Evolutionary conservation across 2,888 invertebrate genomes (phyloP), one percentile per base, ranked within the genome.

Genomic region (Parnassius smintheus): DNA sequence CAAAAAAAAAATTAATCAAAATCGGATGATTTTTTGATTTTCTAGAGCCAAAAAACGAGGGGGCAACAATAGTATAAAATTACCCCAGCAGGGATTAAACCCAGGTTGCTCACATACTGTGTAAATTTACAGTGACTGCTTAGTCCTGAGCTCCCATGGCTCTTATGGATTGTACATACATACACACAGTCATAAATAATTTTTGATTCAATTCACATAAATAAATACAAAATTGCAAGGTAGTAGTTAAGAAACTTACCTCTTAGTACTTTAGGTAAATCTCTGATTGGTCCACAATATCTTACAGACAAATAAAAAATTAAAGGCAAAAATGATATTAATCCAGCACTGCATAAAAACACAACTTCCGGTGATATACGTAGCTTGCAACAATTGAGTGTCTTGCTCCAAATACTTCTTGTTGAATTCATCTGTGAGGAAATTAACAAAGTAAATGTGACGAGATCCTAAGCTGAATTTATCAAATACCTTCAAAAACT

Each of bases 361-460:
- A 92, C 78, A 61, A 92, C 75, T 85, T 94, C 94, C 64, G 93
- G 91, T 68, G 92, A 88, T 75, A 83, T 87, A 71, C 93, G 83
- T 56, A 92, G 83, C 71, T 91, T 87, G 69, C 93, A 93, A 75
- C 95, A 95, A 56, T 92, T 90, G 9, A 92, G 81, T 53, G 73
- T 79, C 73, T 91, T 87, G 74, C 94, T 94, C 95, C 95, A 95
- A 64, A 89, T 85, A 63, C 83, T 88, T 75, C 94, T 91, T 54
- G 94, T 94, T 3, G 88, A 85, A 81, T 95, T 95, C 94, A 95
- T 94, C 94, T 94, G 76, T 57, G 91, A 82, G 65, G 65, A 68
- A 68, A 41, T 13, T 13, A 50, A 11, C 44, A 52, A 46, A 46
- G 3, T 45, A 3, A 45, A 45, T 11, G 12, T 45, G 45, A 45